Conservation (phyloP, 2,888 invertebrate species). For the Erebia aethiops region DNA sequence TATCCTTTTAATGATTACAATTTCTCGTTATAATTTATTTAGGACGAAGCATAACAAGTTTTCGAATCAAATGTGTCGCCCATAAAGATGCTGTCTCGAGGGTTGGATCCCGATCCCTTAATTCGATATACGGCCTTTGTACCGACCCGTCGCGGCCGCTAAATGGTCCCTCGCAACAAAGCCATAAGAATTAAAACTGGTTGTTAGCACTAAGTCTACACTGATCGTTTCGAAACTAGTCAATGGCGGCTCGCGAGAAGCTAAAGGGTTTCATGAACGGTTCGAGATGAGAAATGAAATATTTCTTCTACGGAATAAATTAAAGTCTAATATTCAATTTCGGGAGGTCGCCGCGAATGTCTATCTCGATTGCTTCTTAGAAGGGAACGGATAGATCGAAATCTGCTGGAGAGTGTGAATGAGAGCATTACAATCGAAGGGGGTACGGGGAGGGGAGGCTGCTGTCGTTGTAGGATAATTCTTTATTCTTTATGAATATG, state of each 20-base stretch:
- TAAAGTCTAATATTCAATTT: constrained; percentile 81
- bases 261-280: constrained; percentile 78
- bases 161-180: constrained; percentile 75
- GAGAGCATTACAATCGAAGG: constrained; percentile 75
- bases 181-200: constrained; percentile 81
- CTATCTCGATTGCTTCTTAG: constrained; percentile 69
- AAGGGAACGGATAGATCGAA: constrained; percentile 79
- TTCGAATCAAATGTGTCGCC: constrained; percentile 83
- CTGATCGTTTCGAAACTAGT: constrained; percentile 76
- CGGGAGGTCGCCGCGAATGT: constrained; percentile 58
- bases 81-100: constrained; percentile 81
- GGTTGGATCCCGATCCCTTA: constrained; percentile 75
- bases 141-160: constrained; percentile 55
- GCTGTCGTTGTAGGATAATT: constrained; percentile 69
- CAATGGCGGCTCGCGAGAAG: constrained; percentile 58
- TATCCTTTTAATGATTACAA: constrained; percentile 70
- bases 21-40: constrained; percentile 83
- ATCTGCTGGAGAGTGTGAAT: constrained; percentile 79
- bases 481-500: constrained; percentile 84
- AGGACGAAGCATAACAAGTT: constrained; percentile 82
- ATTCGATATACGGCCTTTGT: constrained; percentile 77
- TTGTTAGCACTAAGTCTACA: constrained; percentile 66
- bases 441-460: constrained; percentile 64
- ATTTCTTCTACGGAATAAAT: constrained; percentile 80
- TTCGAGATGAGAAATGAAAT: constrained; percentile 73